Evolutionary conservation across 92 coral and sea anemone species (phyloP).

Genomic region (Parazoanthus atlanticus): DNA sequence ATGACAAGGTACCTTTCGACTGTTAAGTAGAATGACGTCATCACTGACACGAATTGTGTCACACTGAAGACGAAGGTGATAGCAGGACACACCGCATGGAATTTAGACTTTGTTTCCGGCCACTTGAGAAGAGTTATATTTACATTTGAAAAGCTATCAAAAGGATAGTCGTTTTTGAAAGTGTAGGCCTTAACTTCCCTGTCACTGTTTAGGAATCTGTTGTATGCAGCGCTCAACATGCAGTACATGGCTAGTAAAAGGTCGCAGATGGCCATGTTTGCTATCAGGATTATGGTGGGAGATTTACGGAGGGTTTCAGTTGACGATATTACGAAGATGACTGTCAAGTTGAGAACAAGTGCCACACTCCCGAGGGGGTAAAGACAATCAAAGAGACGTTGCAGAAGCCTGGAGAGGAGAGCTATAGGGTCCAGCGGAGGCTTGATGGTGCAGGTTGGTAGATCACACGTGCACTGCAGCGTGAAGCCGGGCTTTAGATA

Average conservation of each 20-base stretch:
- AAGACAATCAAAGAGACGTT: neutral
- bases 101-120: neutral
- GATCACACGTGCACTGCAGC: neutral
- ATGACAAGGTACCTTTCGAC: neutral
- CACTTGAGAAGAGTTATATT: neutral
- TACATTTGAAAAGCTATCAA: neutral
- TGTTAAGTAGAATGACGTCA: neutral
- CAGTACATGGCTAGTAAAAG: neutral
- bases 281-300: neutral
- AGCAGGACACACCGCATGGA: neutral
- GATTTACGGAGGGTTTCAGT: neutral
- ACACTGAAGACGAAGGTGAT: conserved; percentile 2
- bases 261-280: neutral
- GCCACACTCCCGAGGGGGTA: conserved; percentile 2
- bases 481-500: neutral
- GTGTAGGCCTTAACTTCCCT: neutral
- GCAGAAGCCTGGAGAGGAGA: neutral
- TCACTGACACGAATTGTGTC: neutral
- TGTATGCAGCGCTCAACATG: conserved; percentile 1
- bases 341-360: neutral
- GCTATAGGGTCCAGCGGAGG: neutral
- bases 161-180: neutral
- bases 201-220: neutral
- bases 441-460: neutral
- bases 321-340: neutral